Evolutionary conservation across 2,113 vertebrate genomes (phyloP).

Genomic region (Epinephelus fuscoguttatus): DNA sequence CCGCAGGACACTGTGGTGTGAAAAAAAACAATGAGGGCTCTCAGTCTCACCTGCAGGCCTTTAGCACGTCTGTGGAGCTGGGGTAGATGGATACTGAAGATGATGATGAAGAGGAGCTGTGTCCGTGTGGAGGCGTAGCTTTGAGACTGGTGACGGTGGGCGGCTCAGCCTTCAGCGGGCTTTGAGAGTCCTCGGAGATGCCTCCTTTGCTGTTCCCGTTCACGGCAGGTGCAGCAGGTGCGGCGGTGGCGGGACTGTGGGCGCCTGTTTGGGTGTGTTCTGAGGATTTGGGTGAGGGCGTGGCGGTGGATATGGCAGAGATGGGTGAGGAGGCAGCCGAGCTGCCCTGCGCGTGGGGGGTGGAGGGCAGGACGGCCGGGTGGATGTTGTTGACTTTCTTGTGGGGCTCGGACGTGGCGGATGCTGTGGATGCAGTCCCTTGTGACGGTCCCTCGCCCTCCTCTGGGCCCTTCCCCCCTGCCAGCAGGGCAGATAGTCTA

Average conservation of each 20-base stretch:
- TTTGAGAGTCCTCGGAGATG: constrained; percentile 93
- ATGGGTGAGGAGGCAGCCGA: constrained; percentile 94
- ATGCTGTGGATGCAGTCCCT: constrained; percentile 80
- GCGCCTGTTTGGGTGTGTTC: constrained; percentile 92
- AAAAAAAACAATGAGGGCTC: background rate
- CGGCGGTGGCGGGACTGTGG: constrained; percentile 89
- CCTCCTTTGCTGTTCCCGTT: constrained; percentile 85
- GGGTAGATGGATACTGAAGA: constrained; percentile 98
- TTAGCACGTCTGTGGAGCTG: constrained; percentile 97
- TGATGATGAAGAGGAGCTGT: constrained; percentile 86
- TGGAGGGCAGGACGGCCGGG: constrained; percentile 86
- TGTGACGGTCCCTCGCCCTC: constrained; percentile 68
- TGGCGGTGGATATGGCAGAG: constrained; percentile 98
- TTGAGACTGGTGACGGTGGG: constrained; percentile 86
- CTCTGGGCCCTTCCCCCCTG: constrained; percentile 89
- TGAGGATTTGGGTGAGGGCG: constrained; percentile 95
- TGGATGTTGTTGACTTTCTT: constrained; percentile 96
- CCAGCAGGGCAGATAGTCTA: constrained; percentile 98
- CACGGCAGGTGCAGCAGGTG: constrained; percentile 34
- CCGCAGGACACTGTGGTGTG: background rate
- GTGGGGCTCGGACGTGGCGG: constrained; percentile 74
- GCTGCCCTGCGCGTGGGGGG: constrained; percentile 89
- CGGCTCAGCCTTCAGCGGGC: constrained; percentile 93
- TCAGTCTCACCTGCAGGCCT: constrained; percentile 94
- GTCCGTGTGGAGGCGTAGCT: constrained; percentile 86